Conservation (phyloP, 2,888 invertebrate species). For the Cryptocheilus praepositus region DNA sequence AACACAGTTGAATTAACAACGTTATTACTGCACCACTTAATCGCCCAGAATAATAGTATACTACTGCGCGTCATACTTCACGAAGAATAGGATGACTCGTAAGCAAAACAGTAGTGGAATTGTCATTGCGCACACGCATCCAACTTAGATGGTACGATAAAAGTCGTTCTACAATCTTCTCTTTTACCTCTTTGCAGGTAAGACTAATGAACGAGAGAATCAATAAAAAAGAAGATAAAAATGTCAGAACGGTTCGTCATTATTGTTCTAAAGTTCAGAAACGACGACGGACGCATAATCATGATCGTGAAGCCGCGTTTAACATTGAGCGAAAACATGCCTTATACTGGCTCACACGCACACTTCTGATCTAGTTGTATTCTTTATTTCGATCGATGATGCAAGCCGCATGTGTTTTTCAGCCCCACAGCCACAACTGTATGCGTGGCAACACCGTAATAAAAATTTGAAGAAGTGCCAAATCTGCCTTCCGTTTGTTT, state of each 20-base stretch:
- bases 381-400: constrained; percentile 35
- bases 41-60: too few species aligned
- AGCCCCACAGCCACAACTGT: constrained; percentile 1
- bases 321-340: neutral
- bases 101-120: too few species aligned
- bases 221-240: neutral
- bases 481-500: too few species aligned
- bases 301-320: constrained; percentile 24
- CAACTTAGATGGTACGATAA: too few species aligned
- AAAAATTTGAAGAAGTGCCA: too few species aligned
- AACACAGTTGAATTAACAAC: too few species aligned
- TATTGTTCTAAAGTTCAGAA: neutral
- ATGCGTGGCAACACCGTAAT: neutral
- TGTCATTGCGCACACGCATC: too few species aligned
- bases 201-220: neutral
- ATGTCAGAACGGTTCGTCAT: constrained; percentile 11
- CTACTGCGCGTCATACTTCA: too few species aligned
- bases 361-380: constrained; percentile 18
- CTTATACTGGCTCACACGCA: neutral
- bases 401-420: constrained; percentile 23
- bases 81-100: too few species aligned
- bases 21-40: too few species aligned
- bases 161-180: too few species aligned
- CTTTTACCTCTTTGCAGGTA: too few species aligned
- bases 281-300: constrained; percentile 14